Conservation (phyloP, 2,797 vertebrate genomes). For the Setipinna tenuifilis region DNA sequence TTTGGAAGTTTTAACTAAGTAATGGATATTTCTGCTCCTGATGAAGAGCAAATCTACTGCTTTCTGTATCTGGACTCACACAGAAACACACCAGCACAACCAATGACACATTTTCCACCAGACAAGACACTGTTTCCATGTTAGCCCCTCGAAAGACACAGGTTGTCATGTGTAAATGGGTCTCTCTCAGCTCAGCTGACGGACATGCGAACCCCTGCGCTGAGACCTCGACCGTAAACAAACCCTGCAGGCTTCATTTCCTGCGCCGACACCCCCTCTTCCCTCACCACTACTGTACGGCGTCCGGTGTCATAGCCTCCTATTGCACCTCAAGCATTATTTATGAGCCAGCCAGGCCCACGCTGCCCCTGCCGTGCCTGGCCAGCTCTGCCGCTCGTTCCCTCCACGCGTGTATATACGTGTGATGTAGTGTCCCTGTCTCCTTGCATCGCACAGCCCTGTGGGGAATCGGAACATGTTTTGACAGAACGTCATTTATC, state of each 20-base stretch:
- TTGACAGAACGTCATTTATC: background rate
- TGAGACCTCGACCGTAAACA: conserved; percentile 41
- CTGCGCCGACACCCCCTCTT: conserved; percentile 36
- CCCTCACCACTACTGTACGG: conserved; percentile 14
- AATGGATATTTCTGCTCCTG: background rate
- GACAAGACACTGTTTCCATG: background rate
- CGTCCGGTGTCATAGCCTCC: conserved; percentile 25
- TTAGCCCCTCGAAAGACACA: background rate
- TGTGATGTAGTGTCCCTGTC: background rate
- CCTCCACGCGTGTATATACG: background rate
- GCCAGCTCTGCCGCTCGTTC: background rate
- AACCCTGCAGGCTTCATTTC: conserved; percentile 43
- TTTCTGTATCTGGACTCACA: background rate
- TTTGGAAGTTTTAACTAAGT: background rate
- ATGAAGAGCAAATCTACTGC: background rate
- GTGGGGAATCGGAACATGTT: background rate
- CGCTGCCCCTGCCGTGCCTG: background rate
- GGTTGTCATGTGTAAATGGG: background rate
- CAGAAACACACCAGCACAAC: too few species aligned
- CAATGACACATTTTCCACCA: background rate
- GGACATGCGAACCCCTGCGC: conserved; percentile 31
- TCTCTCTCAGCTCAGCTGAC: background rate
- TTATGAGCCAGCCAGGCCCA: background rate
- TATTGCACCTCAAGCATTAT: conserved; percentile 38
- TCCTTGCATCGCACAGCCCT: background rate